Evolutionary conservation across 2,113 vertebrate species (phyloP).

Genomic region (Campylomormyrus numenius): DNA sequence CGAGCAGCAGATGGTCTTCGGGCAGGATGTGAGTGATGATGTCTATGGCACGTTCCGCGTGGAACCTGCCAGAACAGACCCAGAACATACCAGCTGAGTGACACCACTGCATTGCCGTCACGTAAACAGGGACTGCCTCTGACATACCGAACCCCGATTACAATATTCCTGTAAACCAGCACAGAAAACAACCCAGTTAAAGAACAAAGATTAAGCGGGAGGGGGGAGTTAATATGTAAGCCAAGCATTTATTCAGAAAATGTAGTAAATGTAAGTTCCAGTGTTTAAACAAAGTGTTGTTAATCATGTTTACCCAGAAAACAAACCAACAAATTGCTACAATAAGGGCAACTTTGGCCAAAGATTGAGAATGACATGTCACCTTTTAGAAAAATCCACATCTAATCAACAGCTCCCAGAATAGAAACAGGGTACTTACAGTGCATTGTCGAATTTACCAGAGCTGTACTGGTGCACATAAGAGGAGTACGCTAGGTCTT

Average conservation of each 20-base stretch:
- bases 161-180: background rate
- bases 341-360: background rate
- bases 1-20: constrained; percentile 95
- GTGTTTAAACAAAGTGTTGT: background rate
- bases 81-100: constrained; percentile 29
- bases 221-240: background rate
- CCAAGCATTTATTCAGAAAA: background rate
- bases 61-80: constrained; percentile 70
- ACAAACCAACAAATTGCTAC: background rate
- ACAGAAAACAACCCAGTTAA: background rate
- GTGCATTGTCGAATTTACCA: constrained; percentile 94
- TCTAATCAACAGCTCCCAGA: background rate
- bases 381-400: constrained; percentile 24
- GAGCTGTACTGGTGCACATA: constrained; percentile 99
- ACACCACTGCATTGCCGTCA: background rate
- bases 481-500: constrained; percentile 94
- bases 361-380: background rate
- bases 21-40: constrained; percentile 99
- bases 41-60: constrained; percentile 98
- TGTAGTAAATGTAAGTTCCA: background rate
- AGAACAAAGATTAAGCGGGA: background rate
- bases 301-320: background rate
- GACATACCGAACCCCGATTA: background rate
- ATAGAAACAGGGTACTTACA: constrained; percentile 69
- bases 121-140: constrained; percentile 10